phyloP scores from a whole-genome alignment of 2,113 vertebrate species.

The Calidris pygmaea region DNA sequence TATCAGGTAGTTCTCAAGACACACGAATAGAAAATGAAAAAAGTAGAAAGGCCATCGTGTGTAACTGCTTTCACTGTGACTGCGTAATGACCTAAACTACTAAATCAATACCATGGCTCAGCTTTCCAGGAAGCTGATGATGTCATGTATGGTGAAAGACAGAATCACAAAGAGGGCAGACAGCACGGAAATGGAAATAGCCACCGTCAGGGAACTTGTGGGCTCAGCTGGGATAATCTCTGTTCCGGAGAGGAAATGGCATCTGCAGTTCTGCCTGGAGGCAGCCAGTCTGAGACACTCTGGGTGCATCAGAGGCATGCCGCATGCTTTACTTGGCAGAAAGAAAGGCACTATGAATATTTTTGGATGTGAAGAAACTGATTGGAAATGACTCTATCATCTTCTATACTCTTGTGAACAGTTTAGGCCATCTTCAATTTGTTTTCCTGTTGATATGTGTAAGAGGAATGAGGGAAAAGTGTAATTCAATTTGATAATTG shows the following conservation, averaged over 20 bases:
- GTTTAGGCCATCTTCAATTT: background rate
- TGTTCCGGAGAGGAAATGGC: background rate
- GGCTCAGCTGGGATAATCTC: background rate
- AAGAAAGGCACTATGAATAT: background rate
- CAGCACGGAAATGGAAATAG: background rate
- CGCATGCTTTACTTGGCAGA: background rate
- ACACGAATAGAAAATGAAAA: background rate
- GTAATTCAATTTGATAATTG: background rate
- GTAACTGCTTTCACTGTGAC: background rate
- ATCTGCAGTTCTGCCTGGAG: background rate
- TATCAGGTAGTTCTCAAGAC: background rate
- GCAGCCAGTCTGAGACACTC: background rate
- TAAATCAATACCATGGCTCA: background rate
- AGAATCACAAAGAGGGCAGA: background rate
- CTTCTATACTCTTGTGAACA: background rate
- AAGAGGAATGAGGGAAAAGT: background rate
- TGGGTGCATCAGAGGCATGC: background rate
- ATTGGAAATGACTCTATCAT: background rate
- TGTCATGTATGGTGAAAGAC: background rate
- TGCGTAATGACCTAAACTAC: background rate
- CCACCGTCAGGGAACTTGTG: accelerated
- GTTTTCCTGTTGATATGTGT: background rate
- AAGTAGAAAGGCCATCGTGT: background rate
- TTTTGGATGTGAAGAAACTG: background rate
- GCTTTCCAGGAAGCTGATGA: background rate